Base-by-base conservation (phyloP, 2,797 vertebrate species). In the Oreochromis grahami region DNA sequence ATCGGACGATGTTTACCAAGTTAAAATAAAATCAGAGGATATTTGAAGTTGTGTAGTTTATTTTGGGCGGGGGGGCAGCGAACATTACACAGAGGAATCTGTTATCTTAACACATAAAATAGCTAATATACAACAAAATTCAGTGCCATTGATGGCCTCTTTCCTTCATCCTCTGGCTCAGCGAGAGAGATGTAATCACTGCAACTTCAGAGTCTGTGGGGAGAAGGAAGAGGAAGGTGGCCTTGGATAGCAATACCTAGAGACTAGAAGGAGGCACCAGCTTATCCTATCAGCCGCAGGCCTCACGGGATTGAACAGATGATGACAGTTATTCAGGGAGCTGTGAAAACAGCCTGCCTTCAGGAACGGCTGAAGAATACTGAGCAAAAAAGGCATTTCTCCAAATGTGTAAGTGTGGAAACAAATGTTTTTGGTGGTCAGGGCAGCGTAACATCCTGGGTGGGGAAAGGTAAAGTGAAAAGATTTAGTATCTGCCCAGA, bases 131-230 rank as follows among this genome's bases (percentile, higher is more conserved):
- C 79, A 82, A 83, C 85, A 88, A 78, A 32, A 29, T 79, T 72
- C 6, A 53, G 82, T 80, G 65, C 68, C 78, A 60, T 43, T 76
- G 78, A 84, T 85, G 85, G 79, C 79, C 79, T 86, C 78, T 72
- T 72, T 86, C 53, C 56, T 82, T n/a, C 55, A 63, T 29, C 72
- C 83, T 88, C 81, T 77, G 78, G 76, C 91, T 93, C n/a, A 26
- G 86, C 74, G 89, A 89, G 88, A 78, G 78, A 93, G 91, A 94
- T 94, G 86, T 94, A 95, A 94, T 95, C 94, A 92, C 92, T 84
- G 86, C 81, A 87, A 92, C 91, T 90, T 80, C 84, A 72, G 50
- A 87, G 85, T 74, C 87, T 87, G 74, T 80, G 58, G 83, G 86
- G 79, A 90, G 51, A 79, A 85, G 63, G 41, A 43, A 80, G 76